Evolutionary conservation across 2,888 invertebrate genomes (phyloP), one percentile per base, ranked within the genome.

Genomic region (Hedychridium roseum): DNA sequence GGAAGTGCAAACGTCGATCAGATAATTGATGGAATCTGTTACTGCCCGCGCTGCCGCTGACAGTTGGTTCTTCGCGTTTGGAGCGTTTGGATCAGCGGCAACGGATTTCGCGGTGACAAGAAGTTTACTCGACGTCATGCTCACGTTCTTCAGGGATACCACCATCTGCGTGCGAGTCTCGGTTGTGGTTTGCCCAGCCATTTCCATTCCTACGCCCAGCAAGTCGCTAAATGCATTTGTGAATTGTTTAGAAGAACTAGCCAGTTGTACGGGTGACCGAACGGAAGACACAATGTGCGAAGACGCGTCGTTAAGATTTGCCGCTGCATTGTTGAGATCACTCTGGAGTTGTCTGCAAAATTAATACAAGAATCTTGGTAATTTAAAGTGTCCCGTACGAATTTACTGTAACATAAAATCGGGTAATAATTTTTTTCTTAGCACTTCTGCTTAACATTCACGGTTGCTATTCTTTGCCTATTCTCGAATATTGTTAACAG

Each of bases 11-110:
- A 91, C 88, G 76, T 92, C 90, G 61, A 97, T 91, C 53, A 97
- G 82, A 64, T 90, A 86, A 77, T 97, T 97, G 60, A 97, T 94
- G 77, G 90, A 92, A 62, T 96, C 96, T 0, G 94, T 96, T 34
- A 96, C 94, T 5, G 90, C 90, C 44, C 94, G 84, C 0, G 94
- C 95, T 23, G 94, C 95, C 5, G 90, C 88, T 2, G 92, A 88
- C 21, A 96, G 82, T 63, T 94, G 89, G 78, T 95, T 96, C 81
- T 91, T 92, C 0, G 93, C 90, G 76, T 95, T 95, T 0, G 95
- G 94, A 36, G 94, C 88, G 12, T 87, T 86, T 2, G 95, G 89
- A 81, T 97, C 96, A 63, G 92, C 91, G 5, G 94, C 91, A 50
- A 94, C 89, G 0, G 90, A 89, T 79, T 95, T 96, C 42, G 95